phyloP scores from a whole-genome alignment of 2,797 vertebrate species.

The Manis javanica region DNA sequence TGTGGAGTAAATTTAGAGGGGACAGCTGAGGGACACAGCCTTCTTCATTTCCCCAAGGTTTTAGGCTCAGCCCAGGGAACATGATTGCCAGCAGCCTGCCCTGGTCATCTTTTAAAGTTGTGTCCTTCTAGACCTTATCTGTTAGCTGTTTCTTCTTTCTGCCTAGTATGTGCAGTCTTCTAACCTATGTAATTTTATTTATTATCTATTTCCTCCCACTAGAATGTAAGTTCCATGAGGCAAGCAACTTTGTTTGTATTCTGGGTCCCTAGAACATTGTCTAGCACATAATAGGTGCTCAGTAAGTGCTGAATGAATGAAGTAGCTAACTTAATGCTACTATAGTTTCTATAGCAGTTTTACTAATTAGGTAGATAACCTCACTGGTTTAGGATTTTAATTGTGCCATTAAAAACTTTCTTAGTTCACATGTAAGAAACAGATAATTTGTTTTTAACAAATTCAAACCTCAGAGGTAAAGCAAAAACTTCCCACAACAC shows the following conservation, averaged over 20 bases:
- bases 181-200: not conserved
- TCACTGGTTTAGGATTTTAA: not conserved
- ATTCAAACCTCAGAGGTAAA: not conserved
- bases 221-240: not conserved
- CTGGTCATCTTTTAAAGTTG: not conserved
- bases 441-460: not conserved
- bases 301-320: constrained; percentile 5
- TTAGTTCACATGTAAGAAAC: not conserved
- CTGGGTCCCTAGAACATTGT: not conserved
- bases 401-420: not conserved
- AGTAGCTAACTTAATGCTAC: not conserved
- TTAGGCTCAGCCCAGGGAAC: not conserved
- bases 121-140: not conserved
- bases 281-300: not conserved
- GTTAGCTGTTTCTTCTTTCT: not conserved
- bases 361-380: not conserved
- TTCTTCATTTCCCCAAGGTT: not conserved
- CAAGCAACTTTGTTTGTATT: constrained; percentile 4
- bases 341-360: not conserved
- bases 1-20: not conserved
- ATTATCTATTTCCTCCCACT: not conserved
- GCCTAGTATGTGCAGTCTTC: not conserved
- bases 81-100: not conserved
- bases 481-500: not conserved
- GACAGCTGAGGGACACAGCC: not conserved